Percentiles rank a stretch among this genome's conserved stretches.
phyloP scores from a whole-genome alignment of 2,113 vertebrate genomes.

The Megatriorchis doriae region DNA sequence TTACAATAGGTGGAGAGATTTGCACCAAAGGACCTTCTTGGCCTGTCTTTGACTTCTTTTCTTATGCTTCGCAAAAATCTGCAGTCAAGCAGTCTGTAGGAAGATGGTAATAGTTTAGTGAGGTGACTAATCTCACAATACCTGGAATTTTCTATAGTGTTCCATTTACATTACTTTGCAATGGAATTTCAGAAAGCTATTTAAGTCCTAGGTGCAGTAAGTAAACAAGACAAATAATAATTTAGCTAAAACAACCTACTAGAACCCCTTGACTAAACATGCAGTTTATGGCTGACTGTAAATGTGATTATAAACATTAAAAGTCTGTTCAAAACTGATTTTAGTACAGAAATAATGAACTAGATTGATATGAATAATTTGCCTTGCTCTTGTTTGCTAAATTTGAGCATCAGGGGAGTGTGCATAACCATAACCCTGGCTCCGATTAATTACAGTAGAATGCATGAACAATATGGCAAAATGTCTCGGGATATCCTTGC shows the following conservation, averaged over 20 bases:
- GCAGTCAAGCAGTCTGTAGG: background rate
- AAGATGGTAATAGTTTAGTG: background rate
- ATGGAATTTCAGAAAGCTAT: background rate
- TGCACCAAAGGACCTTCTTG: background rate
- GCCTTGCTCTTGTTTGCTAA: background rate
- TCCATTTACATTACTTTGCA: background rate
- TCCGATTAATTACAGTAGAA: constrained; percentile 69
- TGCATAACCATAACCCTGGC: background rate
- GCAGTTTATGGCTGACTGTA: background rate
- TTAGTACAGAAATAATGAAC: background rate
- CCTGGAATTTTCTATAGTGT: background rate
- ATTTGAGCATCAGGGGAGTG: background rate
- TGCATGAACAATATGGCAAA: background rate
- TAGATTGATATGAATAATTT: background rate
- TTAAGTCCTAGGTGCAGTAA: background rate
- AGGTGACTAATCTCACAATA: background rate
- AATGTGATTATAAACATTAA: background rate
- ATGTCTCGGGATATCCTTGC: constrained; percentile 31
- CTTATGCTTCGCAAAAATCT: background rate
- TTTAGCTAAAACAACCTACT: background rate
- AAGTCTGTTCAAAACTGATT: background rate
- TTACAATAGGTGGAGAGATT: background rate
- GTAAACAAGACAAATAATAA: background rate
- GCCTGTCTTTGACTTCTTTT: background rate
- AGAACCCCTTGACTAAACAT: background rate